Conservation (phyloP, 2,113 vertebrate genomes). For the Psilopsiagon aymara region DNA sequence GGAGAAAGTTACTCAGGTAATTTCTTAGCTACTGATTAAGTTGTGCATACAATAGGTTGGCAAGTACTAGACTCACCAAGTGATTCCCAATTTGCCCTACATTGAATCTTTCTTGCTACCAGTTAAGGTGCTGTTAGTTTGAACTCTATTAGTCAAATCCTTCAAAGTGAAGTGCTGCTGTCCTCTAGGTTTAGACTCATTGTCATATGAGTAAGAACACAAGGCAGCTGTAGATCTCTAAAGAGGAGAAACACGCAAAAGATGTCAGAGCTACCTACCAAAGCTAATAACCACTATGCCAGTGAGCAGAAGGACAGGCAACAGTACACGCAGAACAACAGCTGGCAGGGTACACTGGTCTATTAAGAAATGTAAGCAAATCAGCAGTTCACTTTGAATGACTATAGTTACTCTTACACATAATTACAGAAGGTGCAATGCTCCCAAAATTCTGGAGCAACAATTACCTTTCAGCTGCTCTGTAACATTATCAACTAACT, state of each 20-base stretch:
- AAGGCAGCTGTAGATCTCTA: neutral
- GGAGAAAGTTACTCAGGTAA: neutral
- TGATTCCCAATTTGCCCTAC: neutral
- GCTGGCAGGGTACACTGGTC: neutral
- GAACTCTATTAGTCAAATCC: neutral
- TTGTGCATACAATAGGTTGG: neutral
- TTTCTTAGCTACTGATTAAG: neutral
- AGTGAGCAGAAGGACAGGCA: neutral
- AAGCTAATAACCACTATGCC: neutral
- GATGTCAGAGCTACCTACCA: neutral
- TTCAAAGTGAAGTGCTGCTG: neutral
- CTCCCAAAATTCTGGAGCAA: neutral
- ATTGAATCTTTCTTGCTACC: neutral
- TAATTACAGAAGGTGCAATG: neutral
- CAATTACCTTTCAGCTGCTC: neutral
- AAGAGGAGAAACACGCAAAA: neutral
- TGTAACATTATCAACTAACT: neutral
- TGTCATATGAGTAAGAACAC: neutral
- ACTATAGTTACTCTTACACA: neutral
- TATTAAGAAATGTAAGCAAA: neutral
- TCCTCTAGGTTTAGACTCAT: neutral
- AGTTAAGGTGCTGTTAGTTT: neutral
- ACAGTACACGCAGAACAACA: neutral
- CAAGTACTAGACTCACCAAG: neutral
- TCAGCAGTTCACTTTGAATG: neutral